Evolutionary conservation across 64 coral and sea anemone species (phyloP), one percentile per base, ranked within the genome.

Genomic region (Dendrophyllia cribrosa): DNA sequence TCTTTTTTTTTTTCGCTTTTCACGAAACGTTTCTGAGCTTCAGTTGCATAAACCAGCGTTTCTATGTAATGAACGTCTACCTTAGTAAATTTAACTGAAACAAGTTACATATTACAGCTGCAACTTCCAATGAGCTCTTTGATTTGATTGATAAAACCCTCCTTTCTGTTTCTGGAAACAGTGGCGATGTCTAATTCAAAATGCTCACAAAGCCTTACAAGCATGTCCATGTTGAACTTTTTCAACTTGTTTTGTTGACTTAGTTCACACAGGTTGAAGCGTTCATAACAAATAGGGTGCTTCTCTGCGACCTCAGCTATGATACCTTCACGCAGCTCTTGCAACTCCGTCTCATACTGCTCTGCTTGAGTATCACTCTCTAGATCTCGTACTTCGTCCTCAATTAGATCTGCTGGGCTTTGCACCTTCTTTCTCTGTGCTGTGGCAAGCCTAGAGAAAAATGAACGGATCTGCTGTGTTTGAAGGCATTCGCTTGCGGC

Each of bases 391-490:
- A 87, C 48, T 43, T 72, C 16, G 6, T 70, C 84, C 50, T 87
- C 84, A 20, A 22, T 72, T 11, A 87, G 16, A 53, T 87, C 64
- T 25, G 58, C 84, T 52, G 84, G 59, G 43, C 59, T 86, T 69
- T 3, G 16, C 25, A 86, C 25, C 2, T 20, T 45, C 5, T 14
- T 16, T 68, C 25, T 86, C 20, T 69, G 58, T 34, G 82, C 61
- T 46, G 82, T 61, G 51, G 82, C 21, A 56, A 72, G 47, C 49
- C 84, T 58, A 12, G 84, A 72, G 48, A 87, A 87, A 72, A 51
- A 73, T 23, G 66, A 87, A 69, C 67, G 84, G 45, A 86, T 87
- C 49, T 87, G 84, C 46, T 72, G 66, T n/a, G 84, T 49, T 63
- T 87, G 66, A 47, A 70, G 84, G 63, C 84, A 87, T 23, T 86